Conservation (phyloP, 2,888 invertebrate species). For the Drosophila buzzatii region DNA sequence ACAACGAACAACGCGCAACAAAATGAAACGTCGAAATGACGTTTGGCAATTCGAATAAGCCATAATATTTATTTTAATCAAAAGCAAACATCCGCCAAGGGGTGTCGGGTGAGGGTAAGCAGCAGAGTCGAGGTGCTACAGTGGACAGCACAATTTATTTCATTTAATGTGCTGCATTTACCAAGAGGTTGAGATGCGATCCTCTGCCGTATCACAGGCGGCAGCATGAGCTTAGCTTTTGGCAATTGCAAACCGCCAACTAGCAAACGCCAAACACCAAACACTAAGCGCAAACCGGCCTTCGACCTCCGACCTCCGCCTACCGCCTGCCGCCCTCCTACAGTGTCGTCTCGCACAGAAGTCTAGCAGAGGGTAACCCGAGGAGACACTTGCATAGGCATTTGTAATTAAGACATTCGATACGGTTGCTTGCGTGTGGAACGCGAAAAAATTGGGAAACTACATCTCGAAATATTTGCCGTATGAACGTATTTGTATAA, state of each 20-base stretch:
- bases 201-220: conserved; percentile 42
- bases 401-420: conserved; percentile 85
- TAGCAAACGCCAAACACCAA: not conserved
- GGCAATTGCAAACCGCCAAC: conserved; percentile 2
- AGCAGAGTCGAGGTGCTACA: conserved; percentile 43
- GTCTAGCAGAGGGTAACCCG: conserved; percentile 29
- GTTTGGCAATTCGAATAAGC: conserved; percentile 70
- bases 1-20: not conserved
- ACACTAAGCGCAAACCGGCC: not conserved
- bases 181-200: conserved; percentile 74
- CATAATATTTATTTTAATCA: conserved; percentile 75
- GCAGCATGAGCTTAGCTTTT: conserved; percentile 43
- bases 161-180: conserved; percentile 77
- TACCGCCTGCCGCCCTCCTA: not conserved
- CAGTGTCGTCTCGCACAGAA: conserved; percentile 13
- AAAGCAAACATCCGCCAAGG: conserved; percentile 77
- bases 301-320: conserved; percentile 3
- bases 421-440: conserved; percentile 81
- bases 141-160: conserved; percentile 74
- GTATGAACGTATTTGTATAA: conserved; percentile 36
- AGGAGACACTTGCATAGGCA: conserved; percentile 42
- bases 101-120: conserved; percentile 14
- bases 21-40: conserved; percentile 28
- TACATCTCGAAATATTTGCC: conserved; percentile 27
- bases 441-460: conserved; percentile 70